Evolutionary conservation across 2,113 vertebrate genomes (phyloP).

Genomic region (Pseudopodoces humilis): DNA sequence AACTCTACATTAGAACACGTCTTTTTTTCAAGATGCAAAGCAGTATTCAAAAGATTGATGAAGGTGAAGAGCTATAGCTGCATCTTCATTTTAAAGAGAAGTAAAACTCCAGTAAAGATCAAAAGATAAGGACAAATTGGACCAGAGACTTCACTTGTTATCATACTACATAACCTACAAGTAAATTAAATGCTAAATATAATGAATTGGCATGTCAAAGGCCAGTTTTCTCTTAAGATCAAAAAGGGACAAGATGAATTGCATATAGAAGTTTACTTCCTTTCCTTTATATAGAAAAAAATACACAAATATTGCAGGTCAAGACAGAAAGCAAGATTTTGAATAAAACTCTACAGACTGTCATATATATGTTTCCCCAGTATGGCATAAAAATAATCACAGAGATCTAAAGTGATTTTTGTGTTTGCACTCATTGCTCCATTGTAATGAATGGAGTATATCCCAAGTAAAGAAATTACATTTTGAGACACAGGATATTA

Average conservation of each 20-base stretch:
- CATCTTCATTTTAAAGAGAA: background rate
- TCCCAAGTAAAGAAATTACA: background rate
- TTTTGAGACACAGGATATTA: background rate
- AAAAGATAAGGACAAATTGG: background rate
- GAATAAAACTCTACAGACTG: background rate
- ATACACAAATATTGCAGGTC: background rate
- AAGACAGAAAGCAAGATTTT: background rate
- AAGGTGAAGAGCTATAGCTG: background rate
- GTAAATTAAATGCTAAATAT: conserved; percentile 17
- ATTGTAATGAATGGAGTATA: background rate
- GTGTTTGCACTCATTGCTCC: background rate
- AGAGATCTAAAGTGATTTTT: background rate
- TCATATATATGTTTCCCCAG: background rate
- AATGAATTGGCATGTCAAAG: background rate
- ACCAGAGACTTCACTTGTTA: background rate
- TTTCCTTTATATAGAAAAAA: background rate
- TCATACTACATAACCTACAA: background rate
- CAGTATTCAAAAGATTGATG: conserved; percentile 3
- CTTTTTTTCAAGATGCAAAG: conserved; percentile 36
- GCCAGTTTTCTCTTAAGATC: background rate
- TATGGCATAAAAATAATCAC: background rate
- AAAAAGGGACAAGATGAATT: conserved; percentile 12
- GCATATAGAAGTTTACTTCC: background rate
- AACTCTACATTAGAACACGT: conserved; percentile 16
- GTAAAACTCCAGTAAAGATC: background rate